Conservation (phyloP, 2,113 vertebrate genomes). For the Pholis gunnellus region DNA sequence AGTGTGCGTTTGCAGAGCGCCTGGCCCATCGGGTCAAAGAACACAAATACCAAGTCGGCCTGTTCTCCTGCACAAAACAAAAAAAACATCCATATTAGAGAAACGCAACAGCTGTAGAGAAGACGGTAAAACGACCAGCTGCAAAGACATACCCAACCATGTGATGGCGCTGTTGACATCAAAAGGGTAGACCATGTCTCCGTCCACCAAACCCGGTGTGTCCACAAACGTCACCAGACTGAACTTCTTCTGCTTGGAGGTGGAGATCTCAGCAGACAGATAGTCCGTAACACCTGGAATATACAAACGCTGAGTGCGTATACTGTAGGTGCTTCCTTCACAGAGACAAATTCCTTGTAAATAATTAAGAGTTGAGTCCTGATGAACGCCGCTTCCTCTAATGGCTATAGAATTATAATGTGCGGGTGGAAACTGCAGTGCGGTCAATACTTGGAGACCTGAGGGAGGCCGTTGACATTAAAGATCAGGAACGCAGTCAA, state of each 20-base stretch:
- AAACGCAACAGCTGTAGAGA: background rate
- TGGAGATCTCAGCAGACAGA: slow-evolving; percentile 86
- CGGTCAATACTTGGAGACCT: slow-evolving; percentile 63
- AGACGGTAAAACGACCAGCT: background rate
- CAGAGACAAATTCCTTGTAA: background rate
- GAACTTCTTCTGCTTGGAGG: slow-evolving; percentile 88
- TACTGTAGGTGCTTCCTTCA: slow-evolving; percentile 1
- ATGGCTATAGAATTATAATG: slow-evolving; percentile 19
- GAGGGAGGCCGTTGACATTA: slow-evolving; percentile 26
- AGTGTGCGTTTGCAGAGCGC: slow-evolving; percentile 87
- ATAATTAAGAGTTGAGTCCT: background rate
- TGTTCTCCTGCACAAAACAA: slow-evolving; percentile 80
- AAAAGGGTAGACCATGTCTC: slow-evolving; percentile 87
- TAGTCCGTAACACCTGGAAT: slow-evolving; percentile 83
- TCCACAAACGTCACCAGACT: slow-evolving; percentile 87
- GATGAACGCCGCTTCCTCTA: slow-evolving; percentile 21
- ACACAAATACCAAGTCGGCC: slow-evolving; percentile 86
- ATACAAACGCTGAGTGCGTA: slow-evolving; percentile 50
- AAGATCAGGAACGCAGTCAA: slow-evolving; percentile 28
- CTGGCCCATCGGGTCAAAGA: slow-evolving; percentile 89
- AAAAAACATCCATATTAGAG: slow-evolving; percentile 2
- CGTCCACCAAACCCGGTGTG: slow-evolving; percentile 86
- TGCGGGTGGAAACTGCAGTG: slow-evolving; percentile 51
- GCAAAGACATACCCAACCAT: slow-evolving; percentile 81
- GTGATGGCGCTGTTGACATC: slow-evolving; percentile 84